Evolutionary conservation across 2,113 vertebrate genomes (phyloP), one percentile per base, ranked within the genome.

Genomic region (Saccopteryx leptura): DNA sequence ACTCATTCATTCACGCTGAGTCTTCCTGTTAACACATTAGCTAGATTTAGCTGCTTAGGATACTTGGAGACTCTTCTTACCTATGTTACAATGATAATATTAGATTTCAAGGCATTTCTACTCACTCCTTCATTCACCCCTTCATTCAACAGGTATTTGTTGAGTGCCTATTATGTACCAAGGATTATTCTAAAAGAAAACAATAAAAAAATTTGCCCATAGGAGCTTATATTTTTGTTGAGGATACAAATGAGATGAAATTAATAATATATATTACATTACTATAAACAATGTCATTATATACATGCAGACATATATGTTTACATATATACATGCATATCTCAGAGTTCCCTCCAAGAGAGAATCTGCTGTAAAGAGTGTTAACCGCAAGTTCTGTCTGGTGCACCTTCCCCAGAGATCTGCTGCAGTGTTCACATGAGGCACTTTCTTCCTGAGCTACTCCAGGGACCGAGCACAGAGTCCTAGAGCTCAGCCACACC

Each of bases 151-250:
- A 88, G 28, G 9, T 74, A 93, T 72, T 72, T 91, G 52, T 9
- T 33, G 23, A 85, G 14, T 33, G 48, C 13, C 54, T 80, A 46
- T 71, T 72, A 75, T 33, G n/a, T 76, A 52, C 19, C 18, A 95
- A 61, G 26, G 9, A n/a, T 93, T 80, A 61, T 86, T 90, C 46
- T 83, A 68, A 92, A 94, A 39, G 11, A 80, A 88, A 84, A 60
- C 5, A 74, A 33, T 72, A 28, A 89, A 91, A 85, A 61, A 33
- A 7, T 88, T 76, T 93, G 52, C 28, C 52, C 17, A 12, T n/a
- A 6, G n/a, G 56, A 94, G 5, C 18, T 33, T 86, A 33, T 82
- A 72, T 86, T 92, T 95, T 89, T 23, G 50, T 89, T 71, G 48
- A 80, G 33, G 46, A 76, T 10, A 92, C 8, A 89, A 80, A 87